These are phyloP conservation scores for Threskiornis aethiopicus DNA, from an alignment of 2,797 vertebrate genomes.

Conservation along the genomic window DNA sequence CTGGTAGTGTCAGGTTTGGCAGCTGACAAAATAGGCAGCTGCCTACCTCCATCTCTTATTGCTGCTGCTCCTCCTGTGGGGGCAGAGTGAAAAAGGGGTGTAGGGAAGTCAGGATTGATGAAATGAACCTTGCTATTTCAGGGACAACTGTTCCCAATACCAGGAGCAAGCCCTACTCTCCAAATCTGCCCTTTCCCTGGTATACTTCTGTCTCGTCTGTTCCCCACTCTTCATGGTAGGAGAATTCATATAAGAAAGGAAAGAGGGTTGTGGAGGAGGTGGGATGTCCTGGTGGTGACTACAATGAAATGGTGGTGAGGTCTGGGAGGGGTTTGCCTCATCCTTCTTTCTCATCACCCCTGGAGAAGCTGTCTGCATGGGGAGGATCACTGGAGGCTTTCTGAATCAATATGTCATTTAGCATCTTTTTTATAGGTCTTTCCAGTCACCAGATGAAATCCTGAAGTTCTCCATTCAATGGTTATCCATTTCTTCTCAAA, in stretches of 20 bases:
- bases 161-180: neutral
- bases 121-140: neutral
- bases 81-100: neutral
- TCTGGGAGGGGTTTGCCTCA: neutral
- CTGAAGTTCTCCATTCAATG: neutral
- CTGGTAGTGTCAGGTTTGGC: neutral
- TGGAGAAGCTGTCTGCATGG: neutral
- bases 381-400: neutral
- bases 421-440: neutral
- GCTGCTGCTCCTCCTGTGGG: neutral
- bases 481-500: neutral
- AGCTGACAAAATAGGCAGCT: neutral
- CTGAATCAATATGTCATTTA: neutral
- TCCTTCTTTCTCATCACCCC: neutral
- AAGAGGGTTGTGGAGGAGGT: neutral
- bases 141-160: neutral
- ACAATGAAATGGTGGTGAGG: neutral
- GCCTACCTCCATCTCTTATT: neutral
- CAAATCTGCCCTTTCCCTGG: neutral
- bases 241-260: neutral
- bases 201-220: neutral
- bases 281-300: neutral
- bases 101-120: neutral
- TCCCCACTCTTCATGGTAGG: neutral
- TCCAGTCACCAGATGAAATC: neutral